Evolutionary conservation across 2,888 invertebrate genomes (phyloP), one percentile per base, ranked within the genome.

Genomic region (Geophilus truncorum): DNA sequence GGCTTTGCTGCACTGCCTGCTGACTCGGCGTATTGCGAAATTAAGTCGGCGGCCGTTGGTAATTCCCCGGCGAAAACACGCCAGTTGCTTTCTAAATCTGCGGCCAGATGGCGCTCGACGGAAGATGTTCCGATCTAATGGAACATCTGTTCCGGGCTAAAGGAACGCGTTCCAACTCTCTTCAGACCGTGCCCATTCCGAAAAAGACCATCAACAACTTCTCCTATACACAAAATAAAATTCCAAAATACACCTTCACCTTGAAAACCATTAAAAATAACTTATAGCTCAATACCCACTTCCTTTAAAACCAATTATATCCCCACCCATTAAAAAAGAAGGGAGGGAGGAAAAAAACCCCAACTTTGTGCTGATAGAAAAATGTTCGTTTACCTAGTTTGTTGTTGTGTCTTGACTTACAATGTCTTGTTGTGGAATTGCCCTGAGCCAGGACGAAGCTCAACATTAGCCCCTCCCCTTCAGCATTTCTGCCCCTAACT

Each of bases 1-100:
- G 70, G 78, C 78, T 78, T 78, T 45, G 78, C 78, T 45, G 36
- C 36, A 78, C 78, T 45, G 36, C 78, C 78, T 40, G 78, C 78
- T 78, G 78, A 78, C 78, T 78, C 78, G 78, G 78, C 78, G 40
- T 40, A 78, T 78, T 78, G 45, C 78, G 78, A 78, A 78, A 78
- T 78, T 78, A 78, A 78, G 78, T 78, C 78, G 78, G 70, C 70
- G 70, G 70, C 25, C 70, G 70, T 70, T 70, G 70, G 70, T 70
- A 70, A 70, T 70, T 70, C 70, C 70, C 70, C 70, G 70, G 70
- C 70, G 70, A 70, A 70, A 70, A 70, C 70, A 70, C 70, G 70
- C 70, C 70, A 70, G 70, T 70, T 70, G 70, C 70, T 70, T 70
- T 70, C 70, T 28, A 70, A 70, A 70, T 70, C 70, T 70, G 70